phyloP scores from a whole-genome alignment of 2,797 vertebrate genomes.

The Diplodus puntazzo region DNA sequence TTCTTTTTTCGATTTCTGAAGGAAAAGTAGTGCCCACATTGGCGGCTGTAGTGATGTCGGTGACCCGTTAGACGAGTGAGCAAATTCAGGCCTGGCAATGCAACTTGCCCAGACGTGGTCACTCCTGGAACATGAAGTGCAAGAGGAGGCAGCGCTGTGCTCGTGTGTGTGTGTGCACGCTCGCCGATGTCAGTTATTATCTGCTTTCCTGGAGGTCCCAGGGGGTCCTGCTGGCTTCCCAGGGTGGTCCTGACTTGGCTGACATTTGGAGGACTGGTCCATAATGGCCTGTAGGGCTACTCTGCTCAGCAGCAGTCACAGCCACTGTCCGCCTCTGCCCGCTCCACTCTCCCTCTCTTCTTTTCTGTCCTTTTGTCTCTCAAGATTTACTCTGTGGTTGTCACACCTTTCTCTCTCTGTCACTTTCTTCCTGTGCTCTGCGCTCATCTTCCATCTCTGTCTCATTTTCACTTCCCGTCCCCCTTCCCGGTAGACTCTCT shows the following conservation, averaged over 20 bases:
- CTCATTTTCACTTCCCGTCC: constrained; percentile 61
- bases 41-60: constrained; percentile 14
- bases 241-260: constrained; percentile 74
- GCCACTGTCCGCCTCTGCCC: constrained; percentile 50
- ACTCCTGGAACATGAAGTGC: constrained; percentile 34
- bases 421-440: constrained; percentile 32
- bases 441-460: constrained; percentile 51
- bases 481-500: constrained; percentile 4
- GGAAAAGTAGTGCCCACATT: not conserved
- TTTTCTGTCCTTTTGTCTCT: constrained; percentile 63
- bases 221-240: constrained; percentile 62
- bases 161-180: constrained; percentile 22
- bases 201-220: constrained; percentile 69
- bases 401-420: constrained; percentile 62
- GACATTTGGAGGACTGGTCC: constrained; percentile 79
- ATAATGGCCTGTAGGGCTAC: constrained; percentile 68
- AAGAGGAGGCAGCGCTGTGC: constrained; percentile 31
- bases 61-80: constrained; percentile 40
- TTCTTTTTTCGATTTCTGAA: constrained; percentile 31
- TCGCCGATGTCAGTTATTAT: constrained; percentile 71
- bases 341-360: constrained; percentile 16
- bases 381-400: constrained; percentile 56
- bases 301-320: constrained; percentile 66
- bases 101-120: constrained; percentile 40
- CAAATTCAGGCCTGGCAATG: constrained; percentile 33